A percentile compares a stretch with the other conserved stretches of the same genome.
These are phyloP conservation scores for Epistrophe grossulariae DNA, from an alignment of 2,888 invertebrate genomes.

Conservation along the genomic window DNA sequence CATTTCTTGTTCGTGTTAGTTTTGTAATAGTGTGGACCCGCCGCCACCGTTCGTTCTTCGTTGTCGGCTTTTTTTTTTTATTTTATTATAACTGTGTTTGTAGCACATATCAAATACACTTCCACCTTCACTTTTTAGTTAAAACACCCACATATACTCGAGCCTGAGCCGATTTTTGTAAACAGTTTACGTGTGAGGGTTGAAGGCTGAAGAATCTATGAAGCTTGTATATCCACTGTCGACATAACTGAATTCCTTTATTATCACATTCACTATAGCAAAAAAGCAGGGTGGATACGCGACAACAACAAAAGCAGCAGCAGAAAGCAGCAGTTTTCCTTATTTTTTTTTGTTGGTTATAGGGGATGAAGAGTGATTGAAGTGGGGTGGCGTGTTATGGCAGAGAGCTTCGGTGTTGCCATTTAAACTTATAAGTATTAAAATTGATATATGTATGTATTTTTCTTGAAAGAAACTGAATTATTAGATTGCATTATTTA, in stretches of 20 bases:
- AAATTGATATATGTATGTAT: background rate
- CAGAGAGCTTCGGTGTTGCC: constrained; percentile 54
- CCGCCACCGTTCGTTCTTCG: constrained; percentile 5
- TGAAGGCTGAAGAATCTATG: constrained; percentile 40
- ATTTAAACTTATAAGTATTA: constrained; percentile 9
- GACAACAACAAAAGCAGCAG: constrained; percentile 62
- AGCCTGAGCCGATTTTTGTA: constrained; percentile 63
- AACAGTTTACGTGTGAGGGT: constrained; percentile 21
- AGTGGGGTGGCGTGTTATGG: constrained; percentile 28
- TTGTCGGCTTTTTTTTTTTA: constrained; percentile 66
- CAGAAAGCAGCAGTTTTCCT: constrained; percentile 59
- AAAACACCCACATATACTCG: constrained; percentile 61
- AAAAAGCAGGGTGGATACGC: constrained; percentile 52
- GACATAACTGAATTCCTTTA: constrained; percentile 71
- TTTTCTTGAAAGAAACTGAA: background rate
- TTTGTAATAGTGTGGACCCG: constrained; percentile 39
- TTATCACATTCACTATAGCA: constrained; percentile 65
- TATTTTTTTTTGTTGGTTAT: constrained; percentile 11
- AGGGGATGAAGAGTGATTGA: constrained; percentile 26
- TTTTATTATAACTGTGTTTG: constrained; percentile 68
- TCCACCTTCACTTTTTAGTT: constrained; percentile 28
- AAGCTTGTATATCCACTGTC: constrained; percentile 52
- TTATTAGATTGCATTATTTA: background rate
- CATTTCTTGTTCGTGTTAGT: constrained; percentile 41
- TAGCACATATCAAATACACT: constrained; percentile 62